These are phyloP conservation scores for Calypte anna DNA, from an alignment of 2,113 vertebrate species.

Conservation along the genomic window DNA sequence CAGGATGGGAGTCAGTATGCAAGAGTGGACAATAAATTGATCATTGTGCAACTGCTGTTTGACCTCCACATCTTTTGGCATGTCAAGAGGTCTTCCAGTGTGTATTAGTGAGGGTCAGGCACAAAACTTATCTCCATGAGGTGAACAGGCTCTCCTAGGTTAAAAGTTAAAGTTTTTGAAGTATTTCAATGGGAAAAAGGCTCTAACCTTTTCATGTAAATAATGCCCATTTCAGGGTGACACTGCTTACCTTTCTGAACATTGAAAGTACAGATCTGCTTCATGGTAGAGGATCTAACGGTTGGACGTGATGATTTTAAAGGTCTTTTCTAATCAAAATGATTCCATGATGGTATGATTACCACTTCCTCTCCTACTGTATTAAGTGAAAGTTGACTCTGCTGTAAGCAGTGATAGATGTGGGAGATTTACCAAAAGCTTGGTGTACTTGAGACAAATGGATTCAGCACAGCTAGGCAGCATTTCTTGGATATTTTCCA, in stretches of 20 bases:
- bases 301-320: too few species aligned
- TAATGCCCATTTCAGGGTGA: background rate
- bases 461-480: background rate
- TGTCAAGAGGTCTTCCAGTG: background rate
- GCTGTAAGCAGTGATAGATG: background rate
- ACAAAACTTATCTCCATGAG: background rate
- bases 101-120: background rate
- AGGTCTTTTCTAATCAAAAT: too few species aligned
- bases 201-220: background rate
- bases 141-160: background rate
- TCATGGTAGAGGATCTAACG: background rate
- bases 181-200: background rate
- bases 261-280: background rate
- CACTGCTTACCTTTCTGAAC: background rate
- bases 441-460: background rate
- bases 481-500: background rate
- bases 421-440: background rate
- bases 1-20: background rate
- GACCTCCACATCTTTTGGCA: background rate
- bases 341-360: background rate
- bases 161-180: background rate
- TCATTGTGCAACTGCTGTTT: background rate
- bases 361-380: background rate
- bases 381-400: background rate
- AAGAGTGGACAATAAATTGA: background rate